These are phyloP conservation scores for Agraylea sexmaculata DNA, from an alignment of 1,140 invertebrate species.

Conservation along the genomic window DNA sequence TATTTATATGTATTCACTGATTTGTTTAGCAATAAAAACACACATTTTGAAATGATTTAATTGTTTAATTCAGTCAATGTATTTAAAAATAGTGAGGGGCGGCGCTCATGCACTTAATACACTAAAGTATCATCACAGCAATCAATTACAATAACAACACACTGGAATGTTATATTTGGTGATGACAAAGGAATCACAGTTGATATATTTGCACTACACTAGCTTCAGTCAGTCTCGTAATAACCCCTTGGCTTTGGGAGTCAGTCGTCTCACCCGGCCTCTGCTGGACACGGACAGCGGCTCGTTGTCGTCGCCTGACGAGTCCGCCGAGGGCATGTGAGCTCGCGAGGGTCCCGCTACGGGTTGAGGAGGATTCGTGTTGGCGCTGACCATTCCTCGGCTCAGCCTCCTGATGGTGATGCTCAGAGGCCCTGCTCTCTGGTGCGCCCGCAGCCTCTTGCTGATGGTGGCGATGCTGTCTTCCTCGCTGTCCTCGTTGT, in stretches of 20 bases:
- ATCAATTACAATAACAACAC: too few species aligned
- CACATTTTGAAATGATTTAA: too few species aligned
- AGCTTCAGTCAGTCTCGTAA: conserved; percentile 41
- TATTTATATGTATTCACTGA: too few species aligned
- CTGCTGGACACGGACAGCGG: conserved; percentile 62
- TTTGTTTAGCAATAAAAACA: too few species aligned
- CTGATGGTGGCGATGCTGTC: conserved; percentile 42
- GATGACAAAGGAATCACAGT: background rate
- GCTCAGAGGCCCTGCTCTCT: conserved; percentile 13
- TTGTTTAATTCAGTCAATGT: too few species aligned
- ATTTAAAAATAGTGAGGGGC: too few species aligned
- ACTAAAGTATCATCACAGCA: too few species aligned
- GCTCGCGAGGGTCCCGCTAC: conserved; percentile 4
- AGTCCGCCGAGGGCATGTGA: background rate
- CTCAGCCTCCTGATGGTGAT: background rate
- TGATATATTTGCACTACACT: conserved; percentile 10
- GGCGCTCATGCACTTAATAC: too few species aligned
- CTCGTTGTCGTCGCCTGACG: conserved; percentile 26
- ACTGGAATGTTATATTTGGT: too few species aligned
- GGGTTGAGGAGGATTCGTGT: background rate
- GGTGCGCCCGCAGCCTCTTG: conserved; percentile 29
- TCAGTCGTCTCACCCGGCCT: conserved; percentile 71
- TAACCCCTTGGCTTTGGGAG: conserved; percentile 60
- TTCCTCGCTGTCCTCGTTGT: conserved; percentile 53
- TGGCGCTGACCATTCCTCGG: background rate